Evolutionary conservation across 1,140 invertebrate genomes (phyloP), one percentile per base, ranked within the genome.

Genomic region (Eulimnadia texana): DNA sequence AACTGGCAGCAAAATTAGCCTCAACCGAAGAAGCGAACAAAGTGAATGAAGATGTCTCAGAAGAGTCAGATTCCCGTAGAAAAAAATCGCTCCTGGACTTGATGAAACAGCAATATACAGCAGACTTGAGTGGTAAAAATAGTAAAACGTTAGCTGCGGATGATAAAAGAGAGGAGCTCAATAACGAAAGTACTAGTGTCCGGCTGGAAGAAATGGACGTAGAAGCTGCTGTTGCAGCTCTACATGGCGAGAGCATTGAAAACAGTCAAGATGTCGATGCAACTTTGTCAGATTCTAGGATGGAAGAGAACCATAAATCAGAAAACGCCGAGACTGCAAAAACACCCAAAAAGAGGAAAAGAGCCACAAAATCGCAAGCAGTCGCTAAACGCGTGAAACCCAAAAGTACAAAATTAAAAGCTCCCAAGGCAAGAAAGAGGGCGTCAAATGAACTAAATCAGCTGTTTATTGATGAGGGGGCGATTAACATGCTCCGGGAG

Each of bases 401-500:
- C 6, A 42, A 6, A 42, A 42, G n/a, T n/a, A n/a, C n/a, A n/a
- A 42, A 42, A 6, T 6, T 42, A 9, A 9, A 6, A 16, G 16
- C 33, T 16, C 16, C 16, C 33, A 42, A 42, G 16, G 16, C 6
- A 16, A 42, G 33, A 16, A 42, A 42, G 27, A 64, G 63, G 33
- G 58, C 63, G 19, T 66, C 67, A 1, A 60, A 66, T 25, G 65
- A 65, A 50, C 58, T 68, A 24, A 66, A 64, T 28, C 62, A 65
- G 49, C 64, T 68, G 9, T 66, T 66, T 27, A 58, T 61, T 50
- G 67, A 68, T 56, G 67, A 68, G 50, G 64, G 64, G 25, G 66
- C 65, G 2, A 63, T 64, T 27, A 68, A 67, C 33, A 68, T 68
- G 63, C 61, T 68, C 16, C 66, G 63, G 25, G 64, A 63, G 56